Evolutionary conservation across 1,140 invertebrate genomes (phyloP), one percentile per base, ranked within the genome.

Genomic region (Helicorthomorpha holstii): DNA sequence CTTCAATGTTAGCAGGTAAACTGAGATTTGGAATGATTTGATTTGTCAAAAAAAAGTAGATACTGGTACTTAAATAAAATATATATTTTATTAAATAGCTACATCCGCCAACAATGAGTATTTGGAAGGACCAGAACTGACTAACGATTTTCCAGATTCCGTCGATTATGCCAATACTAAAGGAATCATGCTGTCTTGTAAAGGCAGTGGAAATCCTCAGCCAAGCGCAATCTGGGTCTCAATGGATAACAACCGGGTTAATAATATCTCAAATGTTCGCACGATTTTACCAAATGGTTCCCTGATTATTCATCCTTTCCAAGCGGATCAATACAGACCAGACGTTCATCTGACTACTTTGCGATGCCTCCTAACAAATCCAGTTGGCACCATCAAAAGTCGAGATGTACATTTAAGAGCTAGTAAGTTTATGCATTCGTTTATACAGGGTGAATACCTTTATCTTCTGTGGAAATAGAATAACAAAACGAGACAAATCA

Each of bases 301-400:
- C 4, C 21, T 45, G 16, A n/a, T n/a, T 45, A 7, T 45, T 45
- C 10, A 7, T 45, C 21, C 43, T 7, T 45, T 45, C 21, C 16
- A 45, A 23, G 4, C 43, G 4, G 43, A 45, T 19, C n/a, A 45
- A 19, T 45, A 45, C 19, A 4, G 50, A 26, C 54, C 57, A 0
- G 51, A 59, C 25, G 52, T 67, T 14, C 68, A 69, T 51, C 57
- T 59, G 10, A 55, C 57, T 23, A 57, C 49, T 1, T 66, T 66
- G 56, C 58, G 64, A 46, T 72, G 70, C 53, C 49, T 63, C 3
- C 68, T 68, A 4, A 47, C 55, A 14, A 70, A 70, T 60, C 56
- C 55, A 2, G 61, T 63, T 7, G 70, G 69, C 7, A 59, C 57
- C 14, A 60, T 71, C 27, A 59, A 66, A 23, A 69, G 68, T 55